Evolutionary conservation across 2,797 vertebrate species (phyloP).

Genomic region (Acanthis flammea): DNA sequence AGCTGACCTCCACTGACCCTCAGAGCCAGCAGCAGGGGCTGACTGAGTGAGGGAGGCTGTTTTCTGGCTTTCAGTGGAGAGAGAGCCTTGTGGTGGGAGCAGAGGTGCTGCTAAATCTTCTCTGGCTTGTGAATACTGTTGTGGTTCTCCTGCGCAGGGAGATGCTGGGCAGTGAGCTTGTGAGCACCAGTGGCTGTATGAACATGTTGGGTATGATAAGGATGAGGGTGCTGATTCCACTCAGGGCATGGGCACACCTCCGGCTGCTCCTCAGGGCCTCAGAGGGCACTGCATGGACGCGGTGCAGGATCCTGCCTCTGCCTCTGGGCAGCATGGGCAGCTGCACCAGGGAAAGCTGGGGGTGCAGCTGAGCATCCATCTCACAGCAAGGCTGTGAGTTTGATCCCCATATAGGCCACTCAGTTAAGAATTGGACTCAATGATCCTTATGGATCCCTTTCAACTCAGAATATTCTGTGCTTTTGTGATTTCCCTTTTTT

Average conservation of each 20-base stretch:
- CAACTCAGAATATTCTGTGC: neutral
- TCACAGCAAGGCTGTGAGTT: neutral
- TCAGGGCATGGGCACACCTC: accelerated
- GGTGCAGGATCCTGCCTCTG: neutral
- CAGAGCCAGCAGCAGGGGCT: neutral
- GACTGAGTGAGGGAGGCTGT: neutral
- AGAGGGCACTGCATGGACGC: accelerated
- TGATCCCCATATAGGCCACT: neutral
- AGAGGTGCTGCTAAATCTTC: neutral
- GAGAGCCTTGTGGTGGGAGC: neutral
- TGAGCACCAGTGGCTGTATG: accelerated
- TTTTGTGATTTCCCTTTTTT: neutral
- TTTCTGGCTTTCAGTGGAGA: neutral
- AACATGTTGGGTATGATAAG: neutral
- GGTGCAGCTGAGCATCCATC: neutral
- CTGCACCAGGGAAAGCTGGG: neutral
- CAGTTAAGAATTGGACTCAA: neutral
- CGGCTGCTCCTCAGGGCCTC: neutral
- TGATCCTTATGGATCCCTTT: neutral
- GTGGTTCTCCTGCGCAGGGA: accelerated
- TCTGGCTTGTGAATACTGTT: neutral
- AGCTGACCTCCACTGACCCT: neutral
- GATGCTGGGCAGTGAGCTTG: accelerated
- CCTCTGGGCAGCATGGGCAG: neutral
- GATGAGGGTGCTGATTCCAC: neutral